A percentile compares a stretch with the other conserved stretches of the same genome.
Evolutionary conservation across 2,888 invertebrate species (phyloP).

Genomic region (Microplitis manilae): DNA sequence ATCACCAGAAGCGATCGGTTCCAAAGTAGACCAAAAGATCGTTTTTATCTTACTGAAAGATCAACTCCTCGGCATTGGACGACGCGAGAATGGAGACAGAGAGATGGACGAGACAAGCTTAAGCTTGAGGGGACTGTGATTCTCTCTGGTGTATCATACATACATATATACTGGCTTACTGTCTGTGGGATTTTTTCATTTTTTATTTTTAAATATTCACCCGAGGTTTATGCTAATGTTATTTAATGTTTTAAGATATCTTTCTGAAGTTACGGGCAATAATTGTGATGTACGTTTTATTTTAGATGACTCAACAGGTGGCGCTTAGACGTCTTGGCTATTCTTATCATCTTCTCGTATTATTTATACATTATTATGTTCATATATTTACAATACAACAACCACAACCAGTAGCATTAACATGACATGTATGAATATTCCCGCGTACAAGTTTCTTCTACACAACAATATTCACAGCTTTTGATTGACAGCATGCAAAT

Average conservation of each 20-base stretch:
- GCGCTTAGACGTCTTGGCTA: slow-evolving; percentile 28
- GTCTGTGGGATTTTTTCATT: slow-evolving; percentile 31
- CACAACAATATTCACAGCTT: slow-evolving; percentile 4
- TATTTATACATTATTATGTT: background rate
- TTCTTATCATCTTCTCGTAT: slow-evolving; percentile 16
- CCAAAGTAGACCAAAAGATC: slow-evolving; percentile 53
- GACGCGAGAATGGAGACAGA: slow-evolving; percentile 48
- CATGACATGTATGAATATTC: slow-evolving; percentile 7
- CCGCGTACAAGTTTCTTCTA: background rate
- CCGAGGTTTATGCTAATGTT: slow-evolving; percentile 36
- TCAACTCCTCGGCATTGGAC: slow-evolving; percentile 40
- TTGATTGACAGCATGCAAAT: slow-evolving; percentile 48
- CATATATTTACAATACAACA: slow-evolving; percentile 24
- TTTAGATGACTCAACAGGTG: slow-evolving; percentile 38
- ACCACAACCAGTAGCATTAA: slow-evolving; percentile 12
- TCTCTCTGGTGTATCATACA: background rate
- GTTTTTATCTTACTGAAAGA: slow-evolving; percentile 49
- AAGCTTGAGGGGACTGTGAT: background rate
- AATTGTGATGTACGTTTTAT: slow-evolving; percentile 13
- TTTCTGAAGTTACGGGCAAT: slow-evolving; percentile 25
- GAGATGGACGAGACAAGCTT: slow-evolving; percentile 47
- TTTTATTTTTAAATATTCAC: slow-evolving; percentile 24
- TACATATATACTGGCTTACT: slow-evolving; percentile 39
- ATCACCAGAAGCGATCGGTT: slow-evolving; percentile 51
- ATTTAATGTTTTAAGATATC: slow-evolving; percentile 17